These are phyloP conservation scores for Brienomyrus brachyistius DNA, from an alignment of 2,113 vertebrate species.

Conservation along the genomic window DNA sequence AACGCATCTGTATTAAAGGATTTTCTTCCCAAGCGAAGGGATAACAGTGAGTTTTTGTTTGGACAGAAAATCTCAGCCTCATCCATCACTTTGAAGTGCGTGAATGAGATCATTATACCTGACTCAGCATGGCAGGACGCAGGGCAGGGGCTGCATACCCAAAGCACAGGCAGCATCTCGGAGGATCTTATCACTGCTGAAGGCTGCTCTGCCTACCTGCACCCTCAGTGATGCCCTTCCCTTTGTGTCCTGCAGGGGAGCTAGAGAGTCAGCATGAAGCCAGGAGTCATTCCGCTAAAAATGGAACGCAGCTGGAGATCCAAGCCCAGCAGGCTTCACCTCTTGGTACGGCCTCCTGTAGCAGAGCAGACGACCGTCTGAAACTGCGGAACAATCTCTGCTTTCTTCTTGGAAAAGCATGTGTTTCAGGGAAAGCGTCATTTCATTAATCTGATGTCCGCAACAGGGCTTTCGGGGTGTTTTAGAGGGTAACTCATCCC, in stretches of 20 bases:
- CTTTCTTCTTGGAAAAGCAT: neutral
- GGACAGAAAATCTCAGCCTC: neutral
- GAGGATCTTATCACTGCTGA: neutral
- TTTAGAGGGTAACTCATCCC: neutral
- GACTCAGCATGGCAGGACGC: too few species aligned
- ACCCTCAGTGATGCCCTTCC: conserved; percentile 20
- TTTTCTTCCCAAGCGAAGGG: neutral
- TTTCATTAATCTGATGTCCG: neutral
- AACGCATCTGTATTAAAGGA: neutral
- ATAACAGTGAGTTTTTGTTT: neutral
- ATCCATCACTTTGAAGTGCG: neutral
- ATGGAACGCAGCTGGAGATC: conserved; percentile 76
- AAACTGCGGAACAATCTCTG: neutral
- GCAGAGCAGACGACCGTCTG: neutral
- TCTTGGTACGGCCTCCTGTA: conserved; percentile 59
- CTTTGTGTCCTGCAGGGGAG: conserved; percentile 70
- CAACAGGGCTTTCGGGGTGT: neutral
- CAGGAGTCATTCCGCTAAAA: conserved; percentile 75
- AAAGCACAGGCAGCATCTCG: neutral
- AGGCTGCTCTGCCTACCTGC: neutral
- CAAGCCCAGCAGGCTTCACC: conserved; percentile 77
- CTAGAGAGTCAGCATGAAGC: conserved; percentile 89
- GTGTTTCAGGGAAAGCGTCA: neutral
- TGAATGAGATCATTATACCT: neutral
- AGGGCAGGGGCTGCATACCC: neutral